These are phyloP conservation scores for Ceratitis capitata DNA, from an alignment of 1,140 invertebrate genomes.

Conservation along the genomic window DNA sequence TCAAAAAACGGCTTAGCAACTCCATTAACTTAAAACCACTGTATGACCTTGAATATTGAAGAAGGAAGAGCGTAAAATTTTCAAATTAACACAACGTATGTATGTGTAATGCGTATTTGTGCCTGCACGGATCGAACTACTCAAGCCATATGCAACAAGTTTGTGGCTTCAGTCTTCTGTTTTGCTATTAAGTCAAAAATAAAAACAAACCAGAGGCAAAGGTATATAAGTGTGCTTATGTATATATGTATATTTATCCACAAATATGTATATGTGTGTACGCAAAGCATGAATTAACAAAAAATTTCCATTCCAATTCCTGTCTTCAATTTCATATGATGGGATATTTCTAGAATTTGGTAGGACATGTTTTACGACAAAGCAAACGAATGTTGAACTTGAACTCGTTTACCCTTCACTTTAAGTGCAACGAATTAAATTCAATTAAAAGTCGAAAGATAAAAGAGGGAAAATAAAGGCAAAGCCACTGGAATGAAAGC, in stretches of 20 bases:
- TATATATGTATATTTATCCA: not conserved
- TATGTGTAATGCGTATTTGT: too few relatives aligned
- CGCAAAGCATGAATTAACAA: too few relatives aligned
- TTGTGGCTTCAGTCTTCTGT: not conserved
- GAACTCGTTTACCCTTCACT: constrained; percentile 16
- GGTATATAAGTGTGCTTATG: not conserved
- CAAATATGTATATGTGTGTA: not conserved
- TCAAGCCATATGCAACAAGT: not conserved
- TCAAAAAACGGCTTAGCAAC: too few relatives aligned
- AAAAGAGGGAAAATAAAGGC: not conserved
- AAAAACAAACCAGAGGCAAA: too few relatives aligned
- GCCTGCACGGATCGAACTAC: not conserved
- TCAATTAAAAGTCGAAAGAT: not conserved
- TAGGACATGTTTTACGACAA: not conserved
- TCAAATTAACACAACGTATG: not conserved
- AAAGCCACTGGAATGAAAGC: not conserved
- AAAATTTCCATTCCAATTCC: not conserved
- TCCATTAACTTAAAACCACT: not conserved
- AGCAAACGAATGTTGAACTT: not conserved
- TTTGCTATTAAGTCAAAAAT: not conserved
- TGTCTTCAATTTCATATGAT: not conserved
- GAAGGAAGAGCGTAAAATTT: not conserved
- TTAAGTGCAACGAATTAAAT: constrained; percentile 3
- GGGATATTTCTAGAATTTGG: not conserved
- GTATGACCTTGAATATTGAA: not conserved